Evolutionary conservation across 2,113 vertebrate species (phyloP), one percentile per base, ranked within the genome.

Genomic region (Lynx canadensis): DNA sequence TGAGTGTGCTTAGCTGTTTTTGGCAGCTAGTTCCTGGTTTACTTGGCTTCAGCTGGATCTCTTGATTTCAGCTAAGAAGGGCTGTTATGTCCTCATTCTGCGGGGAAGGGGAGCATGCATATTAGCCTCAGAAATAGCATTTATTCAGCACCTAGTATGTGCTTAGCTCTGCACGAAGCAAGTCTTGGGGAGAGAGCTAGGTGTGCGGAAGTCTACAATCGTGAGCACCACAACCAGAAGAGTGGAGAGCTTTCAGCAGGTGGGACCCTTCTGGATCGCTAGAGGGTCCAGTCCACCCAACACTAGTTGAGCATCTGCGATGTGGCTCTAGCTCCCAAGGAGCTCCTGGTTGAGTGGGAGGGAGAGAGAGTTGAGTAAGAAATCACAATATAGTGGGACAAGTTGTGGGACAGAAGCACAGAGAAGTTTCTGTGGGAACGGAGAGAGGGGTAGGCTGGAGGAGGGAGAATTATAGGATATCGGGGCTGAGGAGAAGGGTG

Each of bases 11-110:
- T 85, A 83, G 91, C 84, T 94, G 93, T 71, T 88, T 93, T 81
- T 92, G 91, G 94, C 91, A 93, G 96, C 89, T 66, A 9, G 63
- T 60, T 97, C 74, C 31, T 23, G 65, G 76, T 92, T 96, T 78
- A 65, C 83, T 94, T 73, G 89, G 89, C 66, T 45, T 82, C 86
- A 74, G 38, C 78, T 95, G 78, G 33, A 74, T 91, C 68, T n/a
- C 52, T 93, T 78, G 52, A 91, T 83, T 96, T 97, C 31, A 71
- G 65, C 78, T 68, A 83, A 85, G 76, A 89, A 71, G 31, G 31
- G 11, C 80, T 93, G 52, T 95, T 89, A 73, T 10, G 66, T 76
- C 38, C 52, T 94, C 71, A 18, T 88, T 86, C 86, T 18, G 45
- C 11, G 5, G 57, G n/a, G 7, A 11, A 36, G 63, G 33, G 79